These are phyloP conservation scores for Apteryx owenii DNA, from an alignment of 2,113 vertebrate species.

Conservation along the genomic window DNA sequence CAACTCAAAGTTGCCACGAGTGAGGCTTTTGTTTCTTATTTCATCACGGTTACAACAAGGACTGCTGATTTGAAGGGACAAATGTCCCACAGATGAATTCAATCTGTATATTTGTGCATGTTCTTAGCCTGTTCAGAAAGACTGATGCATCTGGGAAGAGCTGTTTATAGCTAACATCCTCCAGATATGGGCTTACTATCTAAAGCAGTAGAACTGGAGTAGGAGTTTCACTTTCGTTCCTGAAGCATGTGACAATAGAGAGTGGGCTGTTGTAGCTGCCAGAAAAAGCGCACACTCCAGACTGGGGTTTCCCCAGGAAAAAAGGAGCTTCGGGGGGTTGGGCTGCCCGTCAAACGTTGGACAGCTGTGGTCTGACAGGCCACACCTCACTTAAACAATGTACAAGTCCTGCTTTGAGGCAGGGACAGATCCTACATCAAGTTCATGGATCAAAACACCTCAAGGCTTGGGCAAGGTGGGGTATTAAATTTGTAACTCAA, in stretches of 20 bases:
- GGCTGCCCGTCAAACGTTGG: neutral
- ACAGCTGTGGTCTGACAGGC: neutral
- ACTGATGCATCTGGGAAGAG: neutral
- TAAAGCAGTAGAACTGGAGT: neutral
- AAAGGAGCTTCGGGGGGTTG: neutral
- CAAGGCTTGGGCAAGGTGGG: neutral
- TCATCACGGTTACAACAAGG: neutral
- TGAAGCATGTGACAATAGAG: neutral
- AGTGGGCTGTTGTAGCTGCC: neutral
- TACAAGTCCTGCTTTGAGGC: neutral
- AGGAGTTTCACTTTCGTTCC: neutral
- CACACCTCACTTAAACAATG: neutral
- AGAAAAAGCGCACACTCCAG: neutral
- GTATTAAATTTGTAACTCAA: neutral
- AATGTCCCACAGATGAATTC: neutral
- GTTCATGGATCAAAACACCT: neutral
- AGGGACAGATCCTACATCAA: neutral
- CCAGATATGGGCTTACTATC: neutral
- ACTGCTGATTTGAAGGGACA: neutral
- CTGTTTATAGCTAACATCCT: neutral
- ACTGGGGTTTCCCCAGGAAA: neutral
- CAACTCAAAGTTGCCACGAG: neutral
- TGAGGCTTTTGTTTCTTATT: neutral
- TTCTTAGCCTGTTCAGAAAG: neutral
- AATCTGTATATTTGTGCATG: neutral